Evolutionary conservation across 1,140 invertebrate genomes (phyloP), one percentile per base, ranked within the genome.

Genomic region (Tachypleus tridentatus): DNA sequence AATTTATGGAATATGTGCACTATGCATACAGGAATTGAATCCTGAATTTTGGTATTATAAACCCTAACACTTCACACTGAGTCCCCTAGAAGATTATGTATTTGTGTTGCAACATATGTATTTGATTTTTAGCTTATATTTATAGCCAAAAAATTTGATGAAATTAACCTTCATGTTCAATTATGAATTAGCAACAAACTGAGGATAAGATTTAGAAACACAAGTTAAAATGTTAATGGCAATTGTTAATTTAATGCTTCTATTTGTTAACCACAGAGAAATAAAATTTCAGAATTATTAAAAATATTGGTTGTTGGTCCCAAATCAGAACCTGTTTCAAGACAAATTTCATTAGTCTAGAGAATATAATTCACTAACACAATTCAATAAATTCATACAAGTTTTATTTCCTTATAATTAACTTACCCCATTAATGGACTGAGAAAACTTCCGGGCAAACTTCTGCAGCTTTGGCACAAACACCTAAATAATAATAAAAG

Each of bases 381-480:
- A 7, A 7, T 9, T n/a, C 57, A n/a, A 3, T 9, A n/a, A 58
- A 58, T n/a, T n/a, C 3, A 58, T 9, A 7, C 9, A 9, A 49
- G 10, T 59, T 6, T 48, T 4, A 59, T 6, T 59, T 5, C 5
- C 3, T 11, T 10, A 59, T 58, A 48, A 48, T 10, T 56, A 10
- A 64, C 63, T 62, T 51, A 64, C 66, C 48, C 63, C 60, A 51
- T 76, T 79, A 54, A 69, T 74, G 58, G 72, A 66, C 50, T 78
- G 77, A 52, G 84, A 83, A 73, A 93, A 88, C 67, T 85, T 84
- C 49, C 88, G 76, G 59, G 87, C 89, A 77, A 91, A 91, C 57
- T 84, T 83, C 70, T 89, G 86, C 72, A 95, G 85, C 73, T 83
- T 83, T 62, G 84, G 84, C 48, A 95, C 87, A 77, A 89, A 95